Base-by-base conservation (phyloP, 2,888 invertebrate genomes). In the Calameuta pallipes region DNA sequence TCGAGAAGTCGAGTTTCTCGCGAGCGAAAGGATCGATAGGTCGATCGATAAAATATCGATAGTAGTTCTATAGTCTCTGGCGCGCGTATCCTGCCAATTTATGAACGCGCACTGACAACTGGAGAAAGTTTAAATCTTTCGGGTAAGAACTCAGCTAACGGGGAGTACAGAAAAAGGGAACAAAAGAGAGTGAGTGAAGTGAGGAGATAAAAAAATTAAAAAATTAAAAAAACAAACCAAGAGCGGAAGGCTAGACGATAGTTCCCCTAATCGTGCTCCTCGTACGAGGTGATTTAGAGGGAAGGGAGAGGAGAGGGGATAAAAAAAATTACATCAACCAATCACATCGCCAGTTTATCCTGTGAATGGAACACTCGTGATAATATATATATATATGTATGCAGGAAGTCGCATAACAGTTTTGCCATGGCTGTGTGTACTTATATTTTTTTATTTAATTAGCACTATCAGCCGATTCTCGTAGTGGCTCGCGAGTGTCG, bases 381-480 rank as follows among this genome's bases (percentile, higher is more conserved):
- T 36, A 33, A 35, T 35, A 35, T 1, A 35, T 15, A 37, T 15
- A 37, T 56, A 23, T 56, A 9, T 9, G 2, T 9, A 9, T 56
- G 81, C 82, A 82, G 82, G 83, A 83, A 83, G 80, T 82, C 83
- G 81, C 80, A 79, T 81, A 82, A 81, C 79, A 82, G 79, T 76
- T 71, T 31, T 31, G 71, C 71, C 1, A 12, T 71, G 11, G 12
- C 71, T 12, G 31, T 23, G 56, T 80, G 78, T 81, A 80, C 78
- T 82, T 83, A 81, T 81, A 82, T 83, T 31, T 85, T 83, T 33
- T 83, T 82, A 83, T 82, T 86, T 85, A 84, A 85, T 86, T 85
- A 86, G 82, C 84, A 80, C 81, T 80, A 83, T 83, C 83, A 80
- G 70, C 79, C 11, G 6, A 1, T 31, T 12, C 70, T 30, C 70